Evolutionary conservation across 2,797 vertebrate genomes (phyloP).

Genomic region (Caiman crocodilus): DNA sequence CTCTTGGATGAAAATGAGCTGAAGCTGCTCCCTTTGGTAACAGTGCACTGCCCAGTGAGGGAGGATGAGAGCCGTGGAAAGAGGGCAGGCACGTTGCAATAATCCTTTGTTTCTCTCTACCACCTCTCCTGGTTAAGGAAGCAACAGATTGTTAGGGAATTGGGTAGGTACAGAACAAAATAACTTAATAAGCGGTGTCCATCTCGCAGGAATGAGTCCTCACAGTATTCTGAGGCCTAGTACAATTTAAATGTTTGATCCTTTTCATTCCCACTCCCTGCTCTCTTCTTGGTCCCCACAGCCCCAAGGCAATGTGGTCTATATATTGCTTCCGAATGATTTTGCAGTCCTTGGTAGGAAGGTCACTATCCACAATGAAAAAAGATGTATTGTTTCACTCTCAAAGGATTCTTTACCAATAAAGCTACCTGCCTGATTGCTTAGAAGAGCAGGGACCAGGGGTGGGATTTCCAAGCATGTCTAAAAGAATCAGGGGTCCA

Average conservation of each 20-base stretch:
- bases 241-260: accelerated
- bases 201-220: not conserved
- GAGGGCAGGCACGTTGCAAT: not conserved
- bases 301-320: not conserved
- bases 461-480: not conserved
- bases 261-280: not conserved
- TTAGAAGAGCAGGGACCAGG: not conserved
- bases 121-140: conserved; percentile 16
- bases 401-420: not conserved
- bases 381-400: not conserved
- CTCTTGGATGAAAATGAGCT: conserved; percentile 25
- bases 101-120: not conserved
- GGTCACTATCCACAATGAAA: not conserved
- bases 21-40: not conserved
- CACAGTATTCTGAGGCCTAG: accelerated
- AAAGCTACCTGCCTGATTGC: not conserved
- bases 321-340: not conserved
- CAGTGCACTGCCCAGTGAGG: accelerated
- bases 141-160: conserved; percentile 11
- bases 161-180: not conserved
- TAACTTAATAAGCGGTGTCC: not conserved
- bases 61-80: not conserved
- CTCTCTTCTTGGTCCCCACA: not conserved
- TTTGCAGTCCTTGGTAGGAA: not conserved
- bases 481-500: not conserved